phyloP scores from a whole-genome alignment of 1,140 invertebrate genomes.

The Drosophila pruinosa region DNA sequence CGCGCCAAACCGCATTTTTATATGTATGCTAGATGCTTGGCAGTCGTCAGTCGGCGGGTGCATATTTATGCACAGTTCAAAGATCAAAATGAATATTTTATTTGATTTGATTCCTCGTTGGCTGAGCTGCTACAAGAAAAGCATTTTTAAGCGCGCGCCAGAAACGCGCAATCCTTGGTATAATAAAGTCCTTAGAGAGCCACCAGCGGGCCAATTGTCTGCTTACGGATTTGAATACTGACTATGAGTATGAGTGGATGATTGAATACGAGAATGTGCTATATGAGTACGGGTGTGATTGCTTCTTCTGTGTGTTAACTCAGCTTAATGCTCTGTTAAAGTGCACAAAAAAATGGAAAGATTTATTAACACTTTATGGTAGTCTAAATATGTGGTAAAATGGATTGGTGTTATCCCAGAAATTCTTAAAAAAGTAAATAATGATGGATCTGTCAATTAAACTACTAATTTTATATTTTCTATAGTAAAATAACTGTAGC shows the following conservation, averaged over 20 bases:
- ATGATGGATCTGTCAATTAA: no score
- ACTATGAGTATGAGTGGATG: conserved; percentile 14
- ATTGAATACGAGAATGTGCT: conserved; percentile 37
- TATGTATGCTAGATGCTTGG: conserved; percentile 30
- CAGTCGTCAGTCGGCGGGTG: conserved; percentile 25
- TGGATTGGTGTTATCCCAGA: no score
- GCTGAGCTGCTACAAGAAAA: conserved; percentile 63
- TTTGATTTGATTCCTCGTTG: conserved; percentile 69
- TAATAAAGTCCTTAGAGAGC: conserved; percentile 69
- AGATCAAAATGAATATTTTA: conserved; percentile 81
- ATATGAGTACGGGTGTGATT: background rate
- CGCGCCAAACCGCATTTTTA: conserved; percentile 61
- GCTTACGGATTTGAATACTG: conserved; percentile 33
- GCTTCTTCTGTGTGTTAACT: background rate
- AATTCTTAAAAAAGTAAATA: no score
- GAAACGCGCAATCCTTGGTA: conserved; percentile 59
- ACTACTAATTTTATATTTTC: no score
- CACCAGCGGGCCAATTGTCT: conserved; percentile 64
- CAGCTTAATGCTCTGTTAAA: conserved; percentile 8
- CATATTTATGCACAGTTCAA: conserved; percentile 79
- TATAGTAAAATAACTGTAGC: no score
- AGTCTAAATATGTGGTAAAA: no score
- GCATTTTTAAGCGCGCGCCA: conserved; percentile 69
- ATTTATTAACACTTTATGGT: no score
- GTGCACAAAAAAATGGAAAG: background rate